These are phyloP conservation scores for Mesodorylaimus sp. DNA, from an alignment of 2,888 invertebrate genomes.

Conservation along the genomic window DNA sequence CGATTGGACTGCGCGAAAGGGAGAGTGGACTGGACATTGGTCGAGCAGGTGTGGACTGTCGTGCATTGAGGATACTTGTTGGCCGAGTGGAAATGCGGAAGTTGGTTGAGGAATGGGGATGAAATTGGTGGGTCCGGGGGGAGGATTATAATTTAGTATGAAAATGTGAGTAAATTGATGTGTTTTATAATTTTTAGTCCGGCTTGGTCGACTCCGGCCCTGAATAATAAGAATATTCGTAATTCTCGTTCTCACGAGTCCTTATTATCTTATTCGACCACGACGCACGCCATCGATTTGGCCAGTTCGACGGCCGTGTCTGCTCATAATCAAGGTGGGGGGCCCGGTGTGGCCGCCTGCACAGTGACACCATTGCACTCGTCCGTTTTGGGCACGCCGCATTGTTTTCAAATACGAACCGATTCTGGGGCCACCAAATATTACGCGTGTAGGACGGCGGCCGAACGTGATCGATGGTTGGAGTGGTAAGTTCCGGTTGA, in stretches of 20 bases:
- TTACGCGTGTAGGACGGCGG: slow-evolving; percentile 24
- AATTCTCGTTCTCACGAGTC: slow-evolving; percentile 23
- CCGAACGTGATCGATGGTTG: slow-evolving; percentile 26
- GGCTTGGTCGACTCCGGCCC: neutral
- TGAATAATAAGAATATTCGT: slow-evolving; percentile 2
- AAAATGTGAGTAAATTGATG: neutral
- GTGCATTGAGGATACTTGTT: too few relatives aligned
- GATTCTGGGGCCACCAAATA: slow-evolving; percentile 19
- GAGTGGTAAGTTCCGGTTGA: slow-evolving; percentile 10
- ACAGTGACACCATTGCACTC: slow-evolving; percentile 24
- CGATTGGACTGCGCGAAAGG: too few relatives aligned
- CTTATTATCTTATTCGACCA: slow-evolving; percentile 20
- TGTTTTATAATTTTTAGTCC: neutral
- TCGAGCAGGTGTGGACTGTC: too few relatives aligned
- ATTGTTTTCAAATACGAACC: slow-evolving; percentile 22
- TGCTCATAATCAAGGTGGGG: slow-evolving; percentile 16
- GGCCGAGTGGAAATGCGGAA: too few relatives aligned
- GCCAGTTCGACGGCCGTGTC: too few relatives aligned
- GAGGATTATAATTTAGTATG: too few relatives aligned
- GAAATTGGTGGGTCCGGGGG: too few relatives aligned
- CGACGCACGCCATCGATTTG: slow-evolving; percentile 25
- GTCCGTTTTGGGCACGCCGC: slow-evolving; percentile 23
- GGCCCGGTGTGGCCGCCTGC: too few relatives aligned
- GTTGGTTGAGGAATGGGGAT: too few relatives aligned
- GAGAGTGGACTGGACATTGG: too few relatives aligned